phyloP scores from a whole-genome alignment of 2,797 vertebrate species.

The Taeniopygia guttata region DNA sequence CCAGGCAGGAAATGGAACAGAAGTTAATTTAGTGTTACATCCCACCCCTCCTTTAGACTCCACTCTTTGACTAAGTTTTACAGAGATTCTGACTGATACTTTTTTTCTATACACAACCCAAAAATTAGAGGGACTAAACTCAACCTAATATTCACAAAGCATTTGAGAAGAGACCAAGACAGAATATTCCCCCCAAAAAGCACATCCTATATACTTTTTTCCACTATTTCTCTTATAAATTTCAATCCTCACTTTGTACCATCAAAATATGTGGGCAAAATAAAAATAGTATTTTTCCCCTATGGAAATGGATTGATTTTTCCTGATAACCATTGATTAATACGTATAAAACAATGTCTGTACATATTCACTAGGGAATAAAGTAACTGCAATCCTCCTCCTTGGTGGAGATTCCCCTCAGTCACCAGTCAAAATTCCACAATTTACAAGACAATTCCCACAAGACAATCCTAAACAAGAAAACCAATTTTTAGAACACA shows the following conservation, averaged over 20 bases:
- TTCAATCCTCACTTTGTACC: background rate
- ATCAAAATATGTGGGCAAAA: background rate
- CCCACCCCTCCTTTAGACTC: background rate
- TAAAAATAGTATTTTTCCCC: background rate
- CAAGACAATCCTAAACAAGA: background rate
- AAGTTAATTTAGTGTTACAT: background rate
- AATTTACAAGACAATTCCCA: background rate
- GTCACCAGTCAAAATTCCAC: accelerated
- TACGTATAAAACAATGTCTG: background rate
- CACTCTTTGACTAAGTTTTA: background rate
- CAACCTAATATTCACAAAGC: background rate
- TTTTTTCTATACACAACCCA: background rate
- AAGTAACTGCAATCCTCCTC: background rate
- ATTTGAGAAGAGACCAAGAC: background rate
- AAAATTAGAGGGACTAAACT: background rate
- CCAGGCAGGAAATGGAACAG: background rate
- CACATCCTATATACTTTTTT: accelerated
- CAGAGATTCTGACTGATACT: background rate
- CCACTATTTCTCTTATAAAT: background rate
- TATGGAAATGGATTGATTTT: background rate
- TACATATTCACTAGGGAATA: background rate
- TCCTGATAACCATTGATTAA: background rate
- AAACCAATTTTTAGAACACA: background rate
- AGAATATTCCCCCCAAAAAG: background rate
- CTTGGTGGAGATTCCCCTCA: background rate